Evolutionary conservation across 2,888 invertebrate species (phyloP), one percentile per base, ranked within the genome.

Genomic region (Drosophila greeni): DNA sequence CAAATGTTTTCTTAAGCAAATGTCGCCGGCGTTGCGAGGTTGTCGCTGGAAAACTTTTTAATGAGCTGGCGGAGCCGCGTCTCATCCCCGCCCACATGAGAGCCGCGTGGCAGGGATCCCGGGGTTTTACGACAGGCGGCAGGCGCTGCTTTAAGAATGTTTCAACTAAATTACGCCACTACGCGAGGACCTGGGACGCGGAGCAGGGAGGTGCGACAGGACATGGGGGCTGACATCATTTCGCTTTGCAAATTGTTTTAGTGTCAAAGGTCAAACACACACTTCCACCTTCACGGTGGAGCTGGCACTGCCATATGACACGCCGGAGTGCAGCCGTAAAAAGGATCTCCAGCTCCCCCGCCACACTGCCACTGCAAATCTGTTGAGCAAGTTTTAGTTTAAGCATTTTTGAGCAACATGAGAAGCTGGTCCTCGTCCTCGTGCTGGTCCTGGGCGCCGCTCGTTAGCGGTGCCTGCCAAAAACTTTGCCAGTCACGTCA

Each of bases 401-500:
- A 74, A 82, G 77, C 70, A 79, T 84, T 79, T 79, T 84, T 56
- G 67, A 80, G 70, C 72, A 72, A 76, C 70, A 79, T 66, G 82
- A 69, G 80, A 76, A 54, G 49, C 26, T 18, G 16, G 23, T 29
- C 37, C 20, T 24, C 39, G 36, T 39, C 39, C 31, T 16, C 8
- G 23, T 6, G 24, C 29, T 34, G 33, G 31, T 37, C 42, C 26
- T 45, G 47, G 49, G 59, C 65, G 75, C 58, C 61, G 79, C 79
- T 79, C 79, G 79, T 79, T 79, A 79, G 79, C 68, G 68, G 74
- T 62, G 79, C 84, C 78, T 84, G 84, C 84, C 84, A 79, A 79
- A 84, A 79, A 82, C 69, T 84, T 79, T 82, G 79, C 79, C 72
- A 79, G 79, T 79, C 79, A 79, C 79, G 84, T 79, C 79, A 79